A percentile compares a stretch with the other conserved stretches of the same genome.
Conservation (phyloP, 1,140 invertebrate species). For the Melipona quadrifasciata region DNA sequence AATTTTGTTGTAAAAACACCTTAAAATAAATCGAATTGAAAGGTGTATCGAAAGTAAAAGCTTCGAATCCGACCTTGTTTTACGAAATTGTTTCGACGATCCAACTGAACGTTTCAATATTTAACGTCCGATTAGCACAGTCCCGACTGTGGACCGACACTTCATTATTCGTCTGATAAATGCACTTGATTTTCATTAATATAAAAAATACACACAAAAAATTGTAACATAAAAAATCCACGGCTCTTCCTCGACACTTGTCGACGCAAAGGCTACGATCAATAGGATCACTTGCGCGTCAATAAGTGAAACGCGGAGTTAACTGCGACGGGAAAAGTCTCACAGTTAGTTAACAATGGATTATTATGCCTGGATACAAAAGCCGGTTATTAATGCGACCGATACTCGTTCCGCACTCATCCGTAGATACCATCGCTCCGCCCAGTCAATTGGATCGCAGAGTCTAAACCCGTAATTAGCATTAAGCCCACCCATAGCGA, state of each 20-base stretch:
- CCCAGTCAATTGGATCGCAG: constrained; percentile 75
- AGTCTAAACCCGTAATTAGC: constrained; percentile 73
- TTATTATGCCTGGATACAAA: constrained; percentile 62
- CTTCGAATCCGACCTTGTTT: too few relatives aligned
- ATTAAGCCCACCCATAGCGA: constrained; percentile 75
- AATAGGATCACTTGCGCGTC: constrained; percentile 2
- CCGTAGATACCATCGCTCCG: constrained; percentile 74
- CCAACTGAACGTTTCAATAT: too few relatives aligned
- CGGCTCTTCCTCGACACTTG: not conserved
- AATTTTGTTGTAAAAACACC: too few relatives aligned
- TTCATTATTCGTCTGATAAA: too few relatives aligned
- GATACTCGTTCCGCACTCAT: constrained; percentile 68
- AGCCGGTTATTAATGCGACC: constrained; percentile 71
- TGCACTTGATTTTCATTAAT: too few relatives aligned
- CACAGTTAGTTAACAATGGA: constrained; percentile 58
- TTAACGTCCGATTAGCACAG: too few relatives aligned
- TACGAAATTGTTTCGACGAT: too few relatives aligned
- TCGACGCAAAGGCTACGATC: not conserved
- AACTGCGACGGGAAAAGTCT: constrained; percentile 30
- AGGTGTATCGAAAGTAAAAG: too few relatives aligned
- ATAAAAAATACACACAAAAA: too few relatives aligned
- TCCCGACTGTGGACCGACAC: too few relatives aligned
- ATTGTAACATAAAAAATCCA: too few relatives aligned
- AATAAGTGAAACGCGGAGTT: constrained; percentile 18
- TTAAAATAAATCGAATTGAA: too few relatives aligned